These are phyloP conservation scores for Sinocyclocheilus maitianheensis DNA, from an alignment of 2,113 vertebrate genomes.

Conservation along the genomic window DNA sequence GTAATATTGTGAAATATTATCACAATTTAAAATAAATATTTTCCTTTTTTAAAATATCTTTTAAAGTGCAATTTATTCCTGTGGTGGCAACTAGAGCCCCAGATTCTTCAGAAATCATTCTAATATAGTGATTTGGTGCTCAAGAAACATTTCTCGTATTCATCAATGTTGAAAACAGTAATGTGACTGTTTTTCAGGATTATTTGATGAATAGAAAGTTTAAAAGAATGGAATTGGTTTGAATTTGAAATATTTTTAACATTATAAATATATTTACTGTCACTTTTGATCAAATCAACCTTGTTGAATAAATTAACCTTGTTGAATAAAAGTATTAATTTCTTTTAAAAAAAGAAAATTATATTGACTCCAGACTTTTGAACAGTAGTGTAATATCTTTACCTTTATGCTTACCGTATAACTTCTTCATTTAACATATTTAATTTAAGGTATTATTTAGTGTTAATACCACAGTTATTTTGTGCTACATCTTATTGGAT, in stretches of 20 bases:
- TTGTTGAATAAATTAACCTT: too few species aligned
- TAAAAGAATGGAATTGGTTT: not conserved
- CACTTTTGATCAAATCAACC: not conserved
- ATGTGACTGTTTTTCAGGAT: not conserved
- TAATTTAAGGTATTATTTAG: not conserved
- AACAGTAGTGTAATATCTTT: not conserved
- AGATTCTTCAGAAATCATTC: not conserved
- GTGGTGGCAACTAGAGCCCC: not conserved
- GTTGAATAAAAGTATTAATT: not conserved
- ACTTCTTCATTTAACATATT: not conserved
- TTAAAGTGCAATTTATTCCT: not conserved
- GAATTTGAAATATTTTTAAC: not conserved
- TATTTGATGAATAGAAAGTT: not conserved
- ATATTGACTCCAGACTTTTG: too few species aligned
- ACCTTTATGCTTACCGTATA: not conserved
- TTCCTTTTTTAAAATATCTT: too few species aligned
- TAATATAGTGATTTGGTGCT: not conserved
- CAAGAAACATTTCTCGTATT: not conserved
- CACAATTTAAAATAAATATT: too few species aligned
- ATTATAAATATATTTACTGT: not conserved
- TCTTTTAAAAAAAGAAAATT: not conserved
- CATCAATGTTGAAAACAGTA: not conserved
- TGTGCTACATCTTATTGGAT: not conserved
- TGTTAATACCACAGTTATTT: not conserved
- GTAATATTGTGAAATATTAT: not conserved